A percentile compares a stretch with the other conserved stretches of the same genome.
Evolutionary conservation across 1,140 invertebrate species (phyloP).

Genomic region (Temnothorax longispinosus): DNA sequence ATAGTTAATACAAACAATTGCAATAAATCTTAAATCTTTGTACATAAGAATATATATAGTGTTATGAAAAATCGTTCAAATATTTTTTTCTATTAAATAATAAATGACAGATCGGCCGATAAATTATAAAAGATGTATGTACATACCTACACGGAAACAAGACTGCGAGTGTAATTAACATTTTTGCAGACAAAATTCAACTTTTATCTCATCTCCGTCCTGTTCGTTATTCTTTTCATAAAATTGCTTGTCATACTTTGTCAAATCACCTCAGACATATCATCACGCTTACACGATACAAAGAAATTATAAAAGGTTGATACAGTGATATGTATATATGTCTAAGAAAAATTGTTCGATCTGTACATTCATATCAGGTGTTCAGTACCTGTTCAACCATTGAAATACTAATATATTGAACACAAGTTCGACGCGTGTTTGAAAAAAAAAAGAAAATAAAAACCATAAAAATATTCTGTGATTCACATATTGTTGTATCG

Average conservation of each 20-base stretch:
- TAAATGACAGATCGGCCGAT: conserved; percentile 29
- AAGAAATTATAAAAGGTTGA: conserved; percentile 33
- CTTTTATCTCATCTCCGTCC: conserved; percentile 34
- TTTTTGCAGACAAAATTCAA: conserved; percentile 3
- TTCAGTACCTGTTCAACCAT: not conserved
- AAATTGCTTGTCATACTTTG: not conserved
- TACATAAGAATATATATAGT: conserved; percentile 55
- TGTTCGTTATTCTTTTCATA: not conserved
- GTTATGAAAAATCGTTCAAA: not conserved
- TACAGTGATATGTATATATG: too few relatives aligned
- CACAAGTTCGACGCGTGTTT: not conserved
- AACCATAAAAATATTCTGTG: conserved; percentile 42
- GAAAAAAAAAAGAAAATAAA: conserved; percentile 16
- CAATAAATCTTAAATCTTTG: conserved; percentile 32
- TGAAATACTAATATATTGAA: not conserved
- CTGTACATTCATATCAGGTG: not conserved
- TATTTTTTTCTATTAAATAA: conserved; percentile 54
- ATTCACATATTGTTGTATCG: conserved; percentile 19
- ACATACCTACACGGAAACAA: not conserved
- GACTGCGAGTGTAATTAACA: conserved; percentile 33
- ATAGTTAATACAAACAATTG: conserved; percentile 41
- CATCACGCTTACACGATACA: conserved; percentile 1
- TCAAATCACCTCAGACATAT: conserved; percentile 19
- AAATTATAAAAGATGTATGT: not conserved
- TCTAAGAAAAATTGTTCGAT: not conserved